Conservation (phyloP, 2,888 invertebrate species). For the Diadegma fenestrale region DNA sequence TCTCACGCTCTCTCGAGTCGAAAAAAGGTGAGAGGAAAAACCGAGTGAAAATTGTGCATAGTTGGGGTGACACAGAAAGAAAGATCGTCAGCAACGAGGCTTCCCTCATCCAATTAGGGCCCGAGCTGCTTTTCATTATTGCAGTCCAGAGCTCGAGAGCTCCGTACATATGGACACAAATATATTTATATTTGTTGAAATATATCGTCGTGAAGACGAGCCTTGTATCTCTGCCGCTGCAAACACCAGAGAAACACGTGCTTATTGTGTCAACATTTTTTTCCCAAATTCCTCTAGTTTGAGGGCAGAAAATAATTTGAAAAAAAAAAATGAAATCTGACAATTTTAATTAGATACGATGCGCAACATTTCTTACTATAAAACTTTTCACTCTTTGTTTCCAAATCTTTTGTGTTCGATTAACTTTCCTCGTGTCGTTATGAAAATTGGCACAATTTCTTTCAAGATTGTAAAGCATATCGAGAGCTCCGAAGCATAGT, state of each 20-base stretch:
- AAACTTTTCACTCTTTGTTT: neutral
- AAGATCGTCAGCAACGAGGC: conserved; percentile 77
- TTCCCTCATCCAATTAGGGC: conserved; percentile 82
- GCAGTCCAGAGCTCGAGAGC: conserved; percentile 61
- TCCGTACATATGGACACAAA: conserved; percentile 10
- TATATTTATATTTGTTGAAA: conserved; percentile 4
- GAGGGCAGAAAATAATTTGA: too few relatives aligned
- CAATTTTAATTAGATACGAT: neutral
- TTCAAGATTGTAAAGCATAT: neutral
- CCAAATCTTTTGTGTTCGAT: neutral
- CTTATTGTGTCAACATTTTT: conserved; percentile 16
- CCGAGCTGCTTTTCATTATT: conserved; percentile 78
- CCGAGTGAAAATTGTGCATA: conserved; percentile 59
- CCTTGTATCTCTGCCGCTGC: conserved; percentile 37
- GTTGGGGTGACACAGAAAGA: conserved; percentile 79
- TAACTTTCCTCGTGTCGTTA: neutral
- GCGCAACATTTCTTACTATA: neutral
- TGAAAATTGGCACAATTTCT: conserved; percentile 14
- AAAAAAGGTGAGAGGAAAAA: conserved; percentile 36
- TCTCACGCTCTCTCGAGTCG: conserved; percentile 42
- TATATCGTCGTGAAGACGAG: conserved; percentile 48
- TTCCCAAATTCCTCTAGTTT: neutral
- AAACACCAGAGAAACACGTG: conserved; percentile 19
- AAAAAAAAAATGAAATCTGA: too few relatives aligned
- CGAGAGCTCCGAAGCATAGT: conserved; percentile 13